Evolutionary conservation across 2,797 vertebrate species (phyloP).

Genomic region (Mergus octosetaceus): DNA sequence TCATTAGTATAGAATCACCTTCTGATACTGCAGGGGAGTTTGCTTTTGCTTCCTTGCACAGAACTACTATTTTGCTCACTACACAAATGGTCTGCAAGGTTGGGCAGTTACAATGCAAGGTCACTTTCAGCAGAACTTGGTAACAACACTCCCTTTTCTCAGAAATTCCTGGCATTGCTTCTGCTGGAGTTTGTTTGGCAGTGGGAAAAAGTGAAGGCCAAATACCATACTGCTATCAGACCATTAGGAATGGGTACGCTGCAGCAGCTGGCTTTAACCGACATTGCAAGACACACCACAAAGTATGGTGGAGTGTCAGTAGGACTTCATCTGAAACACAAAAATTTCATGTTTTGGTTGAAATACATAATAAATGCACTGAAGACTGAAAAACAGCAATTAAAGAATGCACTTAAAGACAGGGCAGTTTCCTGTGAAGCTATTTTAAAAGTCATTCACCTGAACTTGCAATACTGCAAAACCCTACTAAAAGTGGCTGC

Average conservation of each 20-base stretch:
- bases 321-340: not conserved
- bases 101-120: not conserved
- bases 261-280: not conserved
- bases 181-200: not conserved
- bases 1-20: not conserved
- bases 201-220: not conserved
- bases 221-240: not conserved
- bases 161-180: not conserved
- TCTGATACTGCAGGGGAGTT: not conserved
- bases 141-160: not conserved
- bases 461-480: not conserved
- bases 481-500: not conserved
- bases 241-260: not conserved
- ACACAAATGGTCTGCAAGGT: rapidly evolving
- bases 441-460: not conserved
- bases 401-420: not conserved
- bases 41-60: not conserved
- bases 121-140: not conserved
- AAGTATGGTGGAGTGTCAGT: not conserved
- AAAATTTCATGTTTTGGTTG: not conserved
- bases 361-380: not conserved
- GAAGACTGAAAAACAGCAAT: not conserved
- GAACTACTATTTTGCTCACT: not conserved
- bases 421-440: not conserved
- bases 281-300: not conserved